phyloP scores from a whole-genome alignment of 2,888 invertebrate species.

The Ganaspis brasiliensis region DNA sequence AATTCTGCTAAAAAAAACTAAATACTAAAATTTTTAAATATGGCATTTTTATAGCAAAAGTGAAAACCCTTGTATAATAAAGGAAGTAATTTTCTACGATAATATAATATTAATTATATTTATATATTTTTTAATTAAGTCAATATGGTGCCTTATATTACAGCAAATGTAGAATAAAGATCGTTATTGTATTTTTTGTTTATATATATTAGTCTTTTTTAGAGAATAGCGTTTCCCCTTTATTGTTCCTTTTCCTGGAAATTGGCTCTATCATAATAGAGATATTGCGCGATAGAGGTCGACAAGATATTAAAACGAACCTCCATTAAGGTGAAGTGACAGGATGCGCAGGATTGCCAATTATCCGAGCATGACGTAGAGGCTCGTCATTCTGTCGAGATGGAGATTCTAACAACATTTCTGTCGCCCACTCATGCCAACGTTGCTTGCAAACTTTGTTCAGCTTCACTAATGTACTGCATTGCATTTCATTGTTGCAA shows the following conservation, averaged over 20 bases:
- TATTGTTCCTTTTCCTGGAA: background rate
- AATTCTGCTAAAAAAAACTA: too few relatives aligned
- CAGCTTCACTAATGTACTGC: constrained; percentile 14
- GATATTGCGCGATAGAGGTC: background rate
- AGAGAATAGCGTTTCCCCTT: background rate
- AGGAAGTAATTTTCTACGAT: too few relatives aligned
- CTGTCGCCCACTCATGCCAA: constrained; percentile 44
- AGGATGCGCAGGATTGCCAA: constrained; percentile 47
- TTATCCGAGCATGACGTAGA: constrained; percentile 46
- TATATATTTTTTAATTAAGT: too few relatives aligned
- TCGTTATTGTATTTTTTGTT: background rate
- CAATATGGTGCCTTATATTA: too few relatives aligned
- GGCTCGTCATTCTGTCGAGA: constrained; percentile 50
- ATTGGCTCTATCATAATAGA: constrained; percentile 6
- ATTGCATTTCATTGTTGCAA: constrained; percentile 2
- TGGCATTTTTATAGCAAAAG: too few relatives aligned
- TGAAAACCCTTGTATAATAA: too few relatives aligned
- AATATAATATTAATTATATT: too few relatives aligned
- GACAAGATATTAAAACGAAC: constrained; percentile 18
- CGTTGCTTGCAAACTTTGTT: constrained; percentile 50
- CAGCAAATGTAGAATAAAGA: background rate
- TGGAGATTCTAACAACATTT: constrained; percentile 57
- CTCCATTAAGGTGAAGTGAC: constrained; percentile 6
- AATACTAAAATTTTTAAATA: too few relatives aligned
- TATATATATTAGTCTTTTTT: background rate